Base-by-base conservation (phyloP, 1,140 invertebrate species). In the Drosophila insularis region DNA sequence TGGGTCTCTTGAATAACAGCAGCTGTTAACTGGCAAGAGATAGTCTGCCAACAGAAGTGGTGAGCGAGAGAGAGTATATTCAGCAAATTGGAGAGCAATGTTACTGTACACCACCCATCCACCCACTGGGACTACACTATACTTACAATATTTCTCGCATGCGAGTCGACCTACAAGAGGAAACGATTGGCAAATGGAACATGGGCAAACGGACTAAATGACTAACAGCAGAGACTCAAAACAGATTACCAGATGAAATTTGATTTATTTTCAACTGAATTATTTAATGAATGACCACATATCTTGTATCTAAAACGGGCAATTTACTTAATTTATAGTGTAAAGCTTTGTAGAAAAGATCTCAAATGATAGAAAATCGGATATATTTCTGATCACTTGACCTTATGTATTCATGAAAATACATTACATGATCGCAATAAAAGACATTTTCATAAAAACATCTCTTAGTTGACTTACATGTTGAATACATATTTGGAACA, bases 1-100 rank as follows among this genome's bases (percentile, higher is more conserved):
- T 86, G 84, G 81, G 82, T 86, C 81, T 86, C 14, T 67, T 71
- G 65, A 40, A 13, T 59, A 35, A 43, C 23, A 39, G 32, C 59
- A 32, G 35, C 56, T 59, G 56, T 64, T 79, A 65, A 32, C 50
- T 61, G 17, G n/a, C 56, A 50, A 32, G 31, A 56, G 54, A 37
- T 4, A 56, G 27, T 56, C 54, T 32, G 54, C 54, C 35, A 27
- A 11, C 55, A 37, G n/a, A 58, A 10, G 37, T 8, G 19, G 14
- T 19, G 31, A 35, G 1, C 5, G n/a, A 54, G 55, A 19, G 8
- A 40, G 55, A 69, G 60, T 6, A 17, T 35, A 8, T 21, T 43
- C 19, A 11, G 27, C 17, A n/a, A 31, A 7, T 32, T 31, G 55
- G 14, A 27, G 61, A 43, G 58, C 50, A 35, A 7, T 62, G 40